phyloP scores from a whole-genome alignment of 92 coral and sea anemone genomes.

The Desmophyllum pertusum region DNA sequence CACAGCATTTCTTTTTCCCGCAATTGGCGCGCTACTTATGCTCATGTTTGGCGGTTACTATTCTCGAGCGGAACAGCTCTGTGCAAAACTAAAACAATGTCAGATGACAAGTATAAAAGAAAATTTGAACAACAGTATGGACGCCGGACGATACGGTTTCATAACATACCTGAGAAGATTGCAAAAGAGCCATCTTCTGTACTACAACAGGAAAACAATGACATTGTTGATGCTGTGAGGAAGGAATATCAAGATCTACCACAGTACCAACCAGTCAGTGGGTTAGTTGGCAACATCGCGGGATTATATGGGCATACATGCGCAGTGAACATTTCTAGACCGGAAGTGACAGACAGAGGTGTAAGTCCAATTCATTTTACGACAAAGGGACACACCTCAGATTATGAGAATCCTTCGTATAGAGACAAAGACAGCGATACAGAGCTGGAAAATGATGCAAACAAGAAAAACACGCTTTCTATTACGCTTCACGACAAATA shows the following conservation, averaged over 20 bases:
- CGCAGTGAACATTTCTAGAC: slow-evolving; percentile 42
- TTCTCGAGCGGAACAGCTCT: slow-evolving; percentile 52
- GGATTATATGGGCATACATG: slow-evolving; percentile 50
- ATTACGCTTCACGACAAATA: background rate
- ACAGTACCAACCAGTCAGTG: slow-evolving; percentile 77
- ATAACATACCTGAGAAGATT: slow-evolving; percentile 66
- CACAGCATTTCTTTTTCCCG: slow-evolving; percentile 73
- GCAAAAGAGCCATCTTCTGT: slow-evolving; percentile 72
- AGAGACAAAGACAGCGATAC: background rate
- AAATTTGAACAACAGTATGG: slow-evolving; percentile 37
- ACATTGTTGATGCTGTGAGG: slow-evolving; percentile 89
- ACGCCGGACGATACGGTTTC: slow-evolving; percentile 57
- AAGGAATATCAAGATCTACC: slow-evolving; percentile 85
- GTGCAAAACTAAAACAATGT: slow-evolving; percentile 15
- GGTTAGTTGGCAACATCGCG: slow-evolving; percentile 44
- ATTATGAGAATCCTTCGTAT: background rate
- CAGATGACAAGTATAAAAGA: slow-evolving; percentile 20
- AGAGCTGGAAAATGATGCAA: background rate
- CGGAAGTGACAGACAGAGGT: slow-evolving; percentile 70
- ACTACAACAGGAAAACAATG: slow-evolving; percentile 96
- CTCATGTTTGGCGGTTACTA: slow-evolving; percentile 72
- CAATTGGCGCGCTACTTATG: slow-evolving; percentile 80
- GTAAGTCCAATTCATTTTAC: slow-evolving; percentile 60
- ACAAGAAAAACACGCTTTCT: background rate
- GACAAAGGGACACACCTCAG: background rate